Conservation (phyloP, 1,140 invertebrate genomes). For the Geopemphigus sp. region DNA sequence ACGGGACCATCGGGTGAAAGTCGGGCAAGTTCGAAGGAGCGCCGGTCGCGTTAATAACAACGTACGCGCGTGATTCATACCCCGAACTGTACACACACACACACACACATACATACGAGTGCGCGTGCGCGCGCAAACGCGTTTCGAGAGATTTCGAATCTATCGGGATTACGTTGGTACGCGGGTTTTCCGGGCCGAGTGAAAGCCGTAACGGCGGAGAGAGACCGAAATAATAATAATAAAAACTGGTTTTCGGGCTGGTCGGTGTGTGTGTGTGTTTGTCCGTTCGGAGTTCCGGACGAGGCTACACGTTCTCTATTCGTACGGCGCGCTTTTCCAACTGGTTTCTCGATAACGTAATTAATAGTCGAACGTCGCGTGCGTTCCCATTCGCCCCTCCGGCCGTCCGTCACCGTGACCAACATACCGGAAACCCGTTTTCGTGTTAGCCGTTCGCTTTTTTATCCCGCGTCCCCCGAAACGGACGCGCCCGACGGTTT, state of each 20-base stretch:
- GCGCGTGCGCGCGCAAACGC: not conserved
- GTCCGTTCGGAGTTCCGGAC: constrained; percentile 43
- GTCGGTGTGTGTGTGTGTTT: no score
- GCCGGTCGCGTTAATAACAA: not conserved
- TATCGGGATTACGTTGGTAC: not conserved
- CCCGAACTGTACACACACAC: not conserved
- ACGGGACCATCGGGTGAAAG: constrained; percentile 37
- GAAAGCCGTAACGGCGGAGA: constrained; percentile 8
- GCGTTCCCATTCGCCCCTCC: no score
- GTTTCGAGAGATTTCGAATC: constrained; percentile 20
- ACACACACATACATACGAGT: not conserved
- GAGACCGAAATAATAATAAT: no score
- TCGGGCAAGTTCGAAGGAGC: constrained; percentile 46
- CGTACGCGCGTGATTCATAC: not conserved
- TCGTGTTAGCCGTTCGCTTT: not conserved
- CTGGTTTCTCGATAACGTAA: constrained; percentile 16
- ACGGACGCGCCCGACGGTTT: no score
- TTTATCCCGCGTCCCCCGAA: no score
- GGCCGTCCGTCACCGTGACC: not conserved
- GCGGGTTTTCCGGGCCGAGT: constrained; percentile 24
- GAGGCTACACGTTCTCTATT: no score
- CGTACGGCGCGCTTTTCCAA: no score
- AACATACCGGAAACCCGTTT: not conserved
- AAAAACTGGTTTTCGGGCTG: constrained; percentile 34
- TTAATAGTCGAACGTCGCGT: not conserved